Percentiles rank a stretch among this genome's conserved stretches.
Conservation (phyloP, 2,888 invertebrate genomes). For the Bellardia bayeri region DNA sequence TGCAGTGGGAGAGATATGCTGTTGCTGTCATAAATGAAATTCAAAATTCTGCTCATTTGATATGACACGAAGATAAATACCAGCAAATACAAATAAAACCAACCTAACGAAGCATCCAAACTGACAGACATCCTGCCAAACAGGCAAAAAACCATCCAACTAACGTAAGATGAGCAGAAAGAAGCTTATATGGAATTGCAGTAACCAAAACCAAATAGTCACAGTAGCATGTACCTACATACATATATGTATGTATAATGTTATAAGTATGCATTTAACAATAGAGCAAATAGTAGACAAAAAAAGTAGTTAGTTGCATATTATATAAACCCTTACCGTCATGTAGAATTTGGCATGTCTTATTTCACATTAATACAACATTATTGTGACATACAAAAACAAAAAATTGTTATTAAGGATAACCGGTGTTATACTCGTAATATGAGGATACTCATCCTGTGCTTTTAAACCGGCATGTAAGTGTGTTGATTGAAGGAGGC, state of each 20-base stretch:
- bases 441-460: slow-evolving; percentile 26
- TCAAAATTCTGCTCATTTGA: slow-evolving; percentile 42
- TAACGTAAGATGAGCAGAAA: slow-evolving; percentile 9
- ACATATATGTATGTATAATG: no score
- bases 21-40: slow-evolving; percentile 30
- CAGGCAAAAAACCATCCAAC: background rate
- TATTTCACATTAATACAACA: slow-evolving; percentile 20
- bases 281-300: background rate
- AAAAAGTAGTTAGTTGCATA: background rate
- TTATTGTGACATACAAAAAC: slow-evolving; percentile 13
- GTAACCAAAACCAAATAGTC: background rate
- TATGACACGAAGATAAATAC: slow-evolving; percentile 33
- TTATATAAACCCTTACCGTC: background rate
- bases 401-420: slow-evolving; percentile 7
- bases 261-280: slow-evolving; percentile 7
- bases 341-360: slow-evolving; percentile 28
- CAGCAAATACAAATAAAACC: slow-evolving; percentile 2
- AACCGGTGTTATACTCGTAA: slow-evolving; percentile 7
- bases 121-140: background rate
- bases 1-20: background rate
- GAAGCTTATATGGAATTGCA: background rate
- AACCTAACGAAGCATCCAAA: background rate
- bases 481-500: background rate
- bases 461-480: background rate
- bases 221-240: background rate